Conservation (phyloP, 2,113 vertebrate species). For the Australoheros scitulus region DNA sequence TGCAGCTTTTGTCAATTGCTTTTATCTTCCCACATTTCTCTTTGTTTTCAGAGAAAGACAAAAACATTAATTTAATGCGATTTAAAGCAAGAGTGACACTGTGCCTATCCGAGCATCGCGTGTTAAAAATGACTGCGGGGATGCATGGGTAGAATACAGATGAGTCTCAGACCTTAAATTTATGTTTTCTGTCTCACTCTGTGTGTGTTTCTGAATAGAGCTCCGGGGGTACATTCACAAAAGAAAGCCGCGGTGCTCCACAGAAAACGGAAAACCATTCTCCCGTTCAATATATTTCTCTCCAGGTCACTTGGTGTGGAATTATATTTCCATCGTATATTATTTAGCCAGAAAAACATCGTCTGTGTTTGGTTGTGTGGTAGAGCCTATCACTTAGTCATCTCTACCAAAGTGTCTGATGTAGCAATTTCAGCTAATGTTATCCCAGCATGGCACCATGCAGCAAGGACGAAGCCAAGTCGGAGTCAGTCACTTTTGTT, state of each 20-base stretch:
- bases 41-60: conserved; percentile 28
- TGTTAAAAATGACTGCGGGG: conserved; percentile 47
- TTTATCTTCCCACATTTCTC: conserved; percentile 27
- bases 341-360: conserved; percentile 2
- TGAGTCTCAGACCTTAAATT: conserved; percentile 50
- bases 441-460: conserved; percentile 36
- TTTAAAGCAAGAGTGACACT: conserved; percentile 43
- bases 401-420: conserved; percentile 37
- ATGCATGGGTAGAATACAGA: conserved; percentile 63
- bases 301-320: conserved; percentile 30
- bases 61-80: conserved; percentile 56
- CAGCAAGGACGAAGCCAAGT: conserved; percentile 16
- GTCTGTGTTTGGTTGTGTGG: conserved; percentile 12
- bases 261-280: conserved; percentile 46
- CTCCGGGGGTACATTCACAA: conserved; percentile 15
- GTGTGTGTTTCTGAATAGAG: conserved; percentile 38
- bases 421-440: conserved; percentile 19
- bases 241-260: conserved; percentile 21
- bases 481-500: conserved; percentile 24
- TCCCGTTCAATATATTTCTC: conserved; percentile 30
- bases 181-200: conserved; percentile 34
- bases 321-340: conserved; percentile 29
- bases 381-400: conserved; percentile 32
- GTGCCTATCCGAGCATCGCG: conserved; percentile 23
- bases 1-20: neutral